phyloP scores from a whole-genome alignment of 2,113 vertebrate genomes.

The Paedocypris sp. region DNA sequence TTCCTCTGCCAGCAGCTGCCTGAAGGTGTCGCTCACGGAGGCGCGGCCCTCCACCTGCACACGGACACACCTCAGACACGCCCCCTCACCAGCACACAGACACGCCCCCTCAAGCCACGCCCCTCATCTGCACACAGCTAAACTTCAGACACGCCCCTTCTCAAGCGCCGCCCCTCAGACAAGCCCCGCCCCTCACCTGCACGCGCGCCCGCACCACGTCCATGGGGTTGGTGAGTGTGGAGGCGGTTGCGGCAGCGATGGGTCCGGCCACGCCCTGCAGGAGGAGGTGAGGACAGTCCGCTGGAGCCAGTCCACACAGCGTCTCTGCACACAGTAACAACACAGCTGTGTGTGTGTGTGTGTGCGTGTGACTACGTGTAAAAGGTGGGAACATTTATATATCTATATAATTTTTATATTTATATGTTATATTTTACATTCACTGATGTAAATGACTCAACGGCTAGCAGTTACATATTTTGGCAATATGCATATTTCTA shows the following conservation, averaged over 20 bases:
- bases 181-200: conserved; percentile 61
- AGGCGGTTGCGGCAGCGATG: conserved; percentile 84
- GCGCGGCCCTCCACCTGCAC: conserved; percentile 81
- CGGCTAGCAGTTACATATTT: too few relatives aligned
- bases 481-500: too few relatives aligned
- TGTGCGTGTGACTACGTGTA: too few relatives aligned
- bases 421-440: too few relatives aligned
- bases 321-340: conserved; percentile 70
- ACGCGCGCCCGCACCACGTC: conserved; percentile 89
- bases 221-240: conserved; percentile 94
- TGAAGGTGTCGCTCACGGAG: conserved; percentile 81
- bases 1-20: conserved; percentile 83
- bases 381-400: too few relatives aligned
- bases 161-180: not conserved
- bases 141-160: not conserved
- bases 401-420: too few relatives aligned
- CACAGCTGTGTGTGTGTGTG: too few relatives aligned
- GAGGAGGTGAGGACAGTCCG: conserved; percentile 84
- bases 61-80: not conserved
- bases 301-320: conserved; percentile 75
- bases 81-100: not conserved
- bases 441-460: too few relatives aligned
- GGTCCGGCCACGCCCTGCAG: conserved; percentile 87
- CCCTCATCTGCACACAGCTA: not conserved
- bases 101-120: not conserved